A percentile compares a stretch with the other conserved stretches of the same genome.
Evolutionary conservation across 2,113 vertebrate genomes (phyloP).

Genomic region (Antechinus flavipes): DNA sequence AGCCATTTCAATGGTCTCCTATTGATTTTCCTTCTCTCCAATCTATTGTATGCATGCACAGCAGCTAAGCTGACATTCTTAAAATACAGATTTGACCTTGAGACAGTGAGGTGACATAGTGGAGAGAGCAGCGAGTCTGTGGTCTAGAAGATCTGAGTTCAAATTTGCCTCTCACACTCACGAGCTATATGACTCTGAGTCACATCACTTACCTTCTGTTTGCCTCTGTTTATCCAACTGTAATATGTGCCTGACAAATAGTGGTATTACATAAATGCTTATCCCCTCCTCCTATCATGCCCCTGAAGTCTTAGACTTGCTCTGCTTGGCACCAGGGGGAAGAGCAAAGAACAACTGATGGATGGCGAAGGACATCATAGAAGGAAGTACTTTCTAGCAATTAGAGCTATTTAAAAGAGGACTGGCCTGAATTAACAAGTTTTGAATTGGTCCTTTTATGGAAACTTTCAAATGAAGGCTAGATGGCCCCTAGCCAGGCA

Average conservation of each 20-base stretch:
- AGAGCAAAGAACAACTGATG: not conserved
- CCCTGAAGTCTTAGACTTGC: not conserved
- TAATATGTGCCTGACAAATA: not conserved
- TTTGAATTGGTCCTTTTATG: not conserved
- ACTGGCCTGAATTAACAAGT: not conserved
- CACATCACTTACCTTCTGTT: too few relatives aligned
- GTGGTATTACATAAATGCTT: not conserved
- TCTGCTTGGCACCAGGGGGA: not conserved
- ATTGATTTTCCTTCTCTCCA: not conserved
- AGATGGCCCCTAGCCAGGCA: not conserved
- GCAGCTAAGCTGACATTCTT: not conserved
- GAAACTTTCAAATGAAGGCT: not conserved
- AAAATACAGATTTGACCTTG: not conserved
- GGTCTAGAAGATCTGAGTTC: not conserved
- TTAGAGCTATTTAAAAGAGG: not conserved
- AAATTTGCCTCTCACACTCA: not conserved
- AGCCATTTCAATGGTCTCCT: not conserved
- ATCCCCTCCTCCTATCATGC: not conserved
- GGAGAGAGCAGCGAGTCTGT: not conserved
- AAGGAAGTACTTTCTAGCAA: not conserved
- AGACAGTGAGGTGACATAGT: not conserved
- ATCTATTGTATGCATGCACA: not conserved
- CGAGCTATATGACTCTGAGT: not conserved
- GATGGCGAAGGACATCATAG: accelerated
- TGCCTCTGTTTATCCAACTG: not conserved